phyloP scores from a whole-genome alignment of 1,140 invertebrate species.

The Calosoma granatense region DNA sequence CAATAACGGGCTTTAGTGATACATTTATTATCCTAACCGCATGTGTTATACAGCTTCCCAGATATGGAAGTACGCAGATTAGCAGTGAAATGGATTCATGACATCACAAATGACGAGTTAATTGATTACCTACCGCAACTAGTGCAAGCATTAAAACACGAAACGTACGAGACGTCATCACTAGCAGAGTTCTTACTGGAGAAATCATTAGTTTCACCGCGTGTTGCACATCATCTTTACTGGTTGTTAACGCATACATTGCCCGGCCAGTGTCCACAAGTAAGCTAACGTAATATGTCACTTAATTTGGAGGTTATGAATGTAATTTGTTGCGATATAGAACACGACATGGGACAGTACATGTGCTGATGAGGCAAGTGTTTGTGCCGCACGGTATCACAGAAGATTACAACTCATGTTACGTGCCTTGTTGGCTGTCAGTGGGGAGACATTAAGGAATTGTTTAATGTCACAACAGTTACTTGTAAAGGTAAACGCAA shows the following conservation, averaged over 20 bases:
- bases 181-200: constrained; percentile 74
- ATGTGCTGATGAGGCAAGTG: constrained; percentile 34
- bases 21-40: background rate
- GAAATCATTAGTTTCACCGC: constrained; percentile 71
- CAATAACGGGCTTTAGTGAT: background rate
- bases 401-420: constrained; percentile 75
- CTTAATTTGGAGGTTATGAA: background rate
- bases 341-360: constrained; percentile 13
- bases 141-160: constrained; percentile 87
- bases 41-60: constrained; percentile 79
- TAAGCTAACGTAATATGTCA: constrained; percentile 23
- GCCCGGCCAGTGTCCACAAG: constrained; percentile 59
- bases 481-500: constrained; percentile 67
- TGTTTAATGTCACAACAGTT: constrained; percentile 78
- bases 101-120: constrained; percentile 75
- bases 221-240: constrained; percentile 89
- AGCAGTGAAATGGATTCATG: constrained; percentile 72
- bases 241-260: constrained; percentile 80
- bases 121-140: constrained; percentile 88
- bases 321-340: constrained; percentile 9
- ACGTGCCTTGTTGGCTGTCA: constrained; percentile 73
- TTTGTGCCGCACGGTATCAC: constrained; percentile 57
- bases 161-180: constrained; percentile 83
- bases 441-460: constrained; percentile 70
- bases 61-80: constrained; percentile 76